Base-by-base conservation (phyloP, 2,113 vertebrate genomes). In the Leptodactylus fuscus region DNA sequence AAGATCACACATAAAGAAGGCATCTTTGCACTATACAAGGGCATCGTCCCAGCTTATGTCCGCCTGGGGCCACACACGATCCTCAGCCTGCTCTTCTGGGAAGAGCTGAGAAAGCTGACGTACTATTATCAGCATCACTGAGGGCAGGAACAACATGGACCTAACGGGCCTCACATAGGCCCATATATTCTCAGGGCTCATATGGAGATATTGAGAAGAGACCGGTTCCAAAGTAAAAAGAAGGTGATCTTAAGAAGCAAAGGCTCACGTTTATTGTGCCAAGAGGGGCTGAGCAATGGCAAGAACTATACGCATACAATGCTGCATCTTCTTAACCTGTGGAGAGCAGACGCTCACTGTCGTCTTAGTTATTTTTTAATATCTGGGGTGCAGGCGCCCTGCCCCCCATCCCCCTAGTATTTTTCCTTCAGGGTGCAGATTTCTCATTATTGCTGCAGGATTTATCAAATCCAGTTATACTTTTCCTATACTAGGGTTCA, bases 21-120 rank as follows among this genome's bases (percentile, higher is more conserved):
- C 15, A 49, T 92, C 46, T 87, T 94, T 87, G 98, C 96, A 0
- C 91, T 99, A 58, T 98, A 98, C 89, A 99, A 99, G 90, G 98
- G 98, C 2, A 95, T 99, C 69, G 96, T 95, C 0, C 97, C 96
- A 0, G 95, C 96, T 80, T 99, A 97, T 88, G 85, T 98, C 81
- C 96, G 98, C 83, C 91, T 98, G 81, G 97, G 97, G 5, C 97
- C 97, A 0, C 97, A 99, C 93, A 98, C 97, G 0, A 91, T 96
- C 49, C 96, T 99, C 89, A 98, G 97, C 92, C 96, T 99, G 93
- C 93, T 99, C 80, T 96, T 99, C 79, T 99, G 97, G 97, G 97
- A 98, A 1, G 91, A 97, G 86, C 92, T 99, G 88, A 93, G 97
- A 87, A 95, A 96, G 65, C 89, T 94, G 82, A 90, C 92, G 0